Evolutionary conservation across 2,888 invertebrate genomes (phyloP), one percentile per base, ranked within the genome.

Genomic region (Marasmarcha lunaedactyla): DNA sequence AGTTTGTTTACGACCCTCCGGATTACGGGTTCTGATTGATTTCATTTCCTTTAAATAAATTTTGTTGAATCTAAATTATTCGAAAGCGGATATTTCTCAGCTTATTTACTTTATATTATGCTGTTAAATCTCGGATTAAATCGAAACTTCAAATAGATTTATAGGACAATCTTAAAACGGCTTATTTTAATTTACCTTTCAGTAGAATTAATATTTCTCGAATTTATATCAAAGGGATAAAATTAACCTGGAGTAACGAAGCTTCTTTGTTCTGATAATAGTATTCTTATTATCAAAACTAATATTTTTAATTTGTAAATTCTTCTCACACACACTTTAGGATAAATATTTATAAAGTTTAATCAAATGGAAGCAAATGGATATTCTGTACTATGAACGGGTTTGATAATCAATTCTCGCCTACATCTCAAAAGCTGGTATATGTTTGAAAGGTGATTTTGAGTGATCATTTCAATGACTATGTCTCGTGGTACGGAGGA

Each of bases 1-100:
- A 63, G 59, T 71, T 74, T 72, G 73, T 81, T 81, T 81, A 79
- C 66, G 57, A 65, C 62, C 59, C 62, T 63, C 63, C 57, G 77
- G 71, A 72, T 79, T 72, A 76, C 71, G 53, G 65, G 61, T 65
- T 63, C 63, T 76, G 79, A 81, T 79, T 79, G 79, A 83, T 79
- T 72, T 60, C 56, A 63, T 60, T 67, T 67, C 59, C 59, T 62
- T 60, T 60, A 62, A 68, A 71, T 74, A 72, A 67, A 71, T 70
- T 66, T 67, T 54, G 53, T 43, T 54, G 45, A 54, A 61, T 57
- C 59, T 64, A 63, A 61, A 53, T 57, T 48, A 47, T 46, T 53
- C 49, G 50, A 50, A 30, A 37, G 26, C 33, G 51, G 55, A 59
- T 59, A 54, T 65, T 57, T 58, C 61, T 67, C 58, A 57, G 52